Conservation (phyloP, 2,888 invertebrate species). For the Slavum lentiscoides region DNA sequence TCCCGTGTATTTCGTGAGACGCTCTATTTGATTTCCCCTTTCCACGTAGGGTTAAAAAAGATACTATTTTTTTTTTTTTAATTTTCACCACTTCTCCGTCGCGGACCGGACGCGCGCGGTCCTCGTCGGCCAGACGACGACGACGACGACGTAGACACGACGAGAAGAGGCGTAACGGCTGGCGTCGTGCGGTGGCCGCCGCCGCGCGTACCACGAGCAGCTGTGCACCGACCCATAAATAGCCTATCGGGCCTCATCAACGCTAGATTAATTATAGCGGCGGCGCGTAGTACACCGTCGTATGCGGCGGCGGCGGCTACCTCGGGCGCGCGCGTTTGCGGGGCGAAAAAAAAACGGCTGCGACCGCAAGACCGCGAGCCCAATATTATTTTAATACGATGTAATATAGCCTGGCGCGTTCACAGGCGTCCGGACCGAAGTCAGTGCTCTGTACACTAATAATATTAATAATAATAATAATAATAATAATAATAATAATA, state of each 20-base stretch:
- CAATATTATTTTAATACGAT: no score
- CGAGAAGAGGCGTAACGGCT: neutral
- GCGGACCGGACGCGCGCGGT: no score
- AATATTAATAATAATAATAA: no score
- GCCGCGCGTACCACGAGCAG: slow-evolving; percentile 31
- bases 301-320: slow-evolving; percentile 8
- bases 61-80: no score
- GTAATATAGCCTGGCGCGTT: no score
- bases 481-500: no score
- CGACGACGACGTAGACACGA: neutral
- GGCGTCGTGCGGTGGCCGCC: neutral
- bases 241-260: slow-evolving; percentile 52
- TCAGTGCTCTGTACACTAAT: no score
- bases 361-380: no score
- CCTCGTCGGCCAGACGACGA: neutral
- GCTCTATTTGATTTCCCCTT: no score
- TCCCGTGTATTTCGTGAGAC: no score
- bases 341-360: neutral
- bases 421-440: no score
- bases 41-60: no score
- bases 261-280: slow-evolving; percentile 53
- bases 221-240: slow-evolving; percentile 52
- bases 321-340: neutral
- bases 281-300: neutral
- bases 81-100: neutral